Percentiles rank a stretch among this genome's conserved stretches.
Conservation (phyloP, 2,113 vertebrate genomes). For the Leucopsar rothschildi region DNA sequence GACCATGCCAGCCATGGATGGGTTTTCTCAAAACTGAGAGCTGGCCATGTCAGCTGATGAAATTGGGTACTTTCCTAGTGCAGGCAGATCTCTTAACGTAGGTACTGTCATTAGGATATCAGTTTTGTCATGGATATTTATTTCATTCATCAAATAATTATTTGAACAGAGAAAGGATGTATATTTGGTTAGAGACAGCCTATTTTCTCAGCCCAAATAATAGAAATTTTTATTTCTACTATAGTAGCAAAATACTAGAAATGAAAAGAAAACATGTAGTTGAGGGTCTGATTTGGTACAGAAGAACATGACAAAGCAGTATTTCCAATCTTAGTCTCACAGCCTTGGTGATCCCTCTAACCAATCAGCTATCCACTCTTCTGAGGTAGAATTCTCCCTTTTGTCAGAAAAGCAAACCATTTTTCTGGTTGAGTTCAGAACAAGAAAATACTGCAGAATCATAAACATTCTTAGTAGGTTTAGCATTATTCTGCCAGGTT, state of each 20-base stretch:
- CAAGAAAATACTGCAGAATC: neutral
- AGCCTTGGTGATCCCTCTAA: neutral
- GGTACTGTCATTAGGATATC: neutral
- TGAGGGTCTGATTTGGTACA: neutral
- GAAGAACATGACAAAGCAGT: neutral
- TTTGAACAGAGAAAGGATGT: neutral
- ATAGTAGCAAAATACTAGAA: neutral
- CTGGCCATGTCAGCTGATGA: neutral
- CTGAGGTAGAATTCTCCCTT: neutral
- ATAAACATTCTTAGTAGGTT: neutral
- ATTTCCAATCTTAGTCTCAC: neutral
- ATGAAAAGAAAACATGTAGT: neutral
- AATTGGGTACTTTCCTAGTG: neutral
- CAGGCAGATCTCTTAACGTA: neutral
- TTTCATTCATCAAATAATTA: neutral
- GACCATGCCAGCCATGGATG: neutral
- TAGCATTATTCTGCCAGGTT: neutral
- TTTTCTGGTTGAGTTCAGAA: neutral
- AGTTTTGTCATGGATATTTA: neutral
- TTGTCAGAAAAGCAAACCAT: neutral
- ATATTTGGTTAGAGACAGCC: neutral
- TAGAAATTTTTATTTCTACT: neutral
- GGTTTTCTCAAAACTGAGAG: neutral
- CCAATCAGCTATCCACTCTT: neutral
- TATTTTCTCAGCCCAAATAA: neutral